Base-by-base conservation (phyloP, 2,888 invertebrate genomes). In the Metallyticus violacea region DNA sequence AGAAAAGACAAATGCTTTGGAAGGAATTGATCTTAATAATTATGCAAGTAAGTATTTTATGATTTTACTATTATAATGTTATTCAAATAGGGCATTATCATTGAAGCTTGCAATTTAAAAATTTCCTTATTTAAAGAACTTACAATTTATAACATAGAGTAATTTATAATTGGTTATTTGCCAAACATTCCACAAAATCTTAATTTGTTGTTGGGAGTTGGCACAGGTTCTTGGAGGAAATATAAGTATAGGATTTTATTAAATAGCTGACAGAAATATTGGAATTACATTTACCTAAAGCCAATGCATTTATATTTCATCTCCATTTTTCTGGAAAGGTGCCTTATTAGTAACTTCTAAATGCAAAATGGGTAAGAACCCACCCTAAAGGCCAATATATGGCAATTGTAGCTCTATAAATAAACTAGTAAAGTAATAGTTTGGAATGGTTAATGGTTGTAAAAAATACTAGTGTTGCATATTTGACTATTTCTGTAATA, bases 1-100 rank as follows among this genome's bases (percentile, higher is more conserved):
- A 91, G 90, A 92, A 90, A 87, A 87, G 89, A 88, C 89, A 78
- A 92, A 92, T 89, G 92, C 93, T n/a, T 91, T 94, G 88, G 93
- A 93, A 40, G 93, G 93, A 87, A 92, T 93, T 86, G 94, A 94
- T 89, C 91, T 93, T 85, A 93, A 93, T 89, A 94, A 93, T 89
- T 93, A 92, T 91, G 93, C 93, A 87, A 92, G 93, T 92, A 90
- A 90, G 92, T 91, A 26, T 62, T 5, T 2, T 22, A 62, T 9
- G 3, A 15, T 62, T 15, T 62, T 62, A 22, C 22, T 62, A 4
- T 62, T 15, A 62, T 15, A 22, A 15, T 29, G 6, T 29, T 62
- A 15, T 22, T 62, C 15, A 62, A 62, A 15, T 40, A n/a, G 40
- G 28, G 5, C 27, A 86, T 22, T 85, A 77, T 85, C 26, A 79